These are phyloP conservation scores for Phengaris alcon DNA, from an alignment of 2,888 invertebrate species.

Conservation along the genomic window DNA sequence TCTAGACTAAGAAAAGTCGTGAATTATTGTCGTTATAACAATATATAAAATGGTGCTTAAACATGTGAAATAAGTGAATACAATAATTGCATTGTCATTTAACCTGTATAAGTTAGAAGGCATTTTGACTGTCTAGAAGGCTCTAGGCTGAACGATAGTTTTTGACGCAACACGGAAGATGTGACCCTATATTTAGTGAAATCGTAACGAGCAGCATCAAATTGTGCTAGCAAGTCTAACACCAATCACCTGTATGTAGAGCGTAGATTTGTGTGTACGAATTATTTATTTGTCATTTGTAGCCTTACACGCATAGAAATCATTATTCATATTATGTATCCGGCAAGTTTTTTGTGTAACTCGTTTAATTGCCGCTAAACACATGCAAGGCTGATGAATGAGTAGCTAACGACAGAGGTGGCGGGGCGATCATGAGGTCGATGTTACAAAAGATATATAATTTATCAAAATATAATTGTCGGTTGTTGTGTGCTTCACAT, in stretches of 20 bases:
- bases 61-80: not conserved
- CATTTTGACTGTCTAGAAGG: not conserved
- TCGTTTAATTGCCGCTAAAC: constrained; percentile 39
- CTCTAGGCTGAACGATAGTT: not conserved
- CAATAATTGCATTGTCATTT: not conserved
- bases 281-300: constrained; percentile 17
- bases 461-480: constrained; percentile 14
- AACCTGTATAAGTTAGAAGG: constrained; percentile 11
- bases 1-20: no score
- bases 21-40: no score
- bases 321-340: constrained; percentile 54
- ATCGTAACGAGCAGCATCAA: constrained; percentile 8
- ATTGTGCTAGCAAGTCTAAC: constrained; percentile 33
- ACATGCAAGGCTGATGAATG: constrained; percentile 16
- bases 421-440: not conserved
- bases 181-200: constrained; percentile 24
- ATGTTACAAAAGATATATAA: constrained; percentile 10
- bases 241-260: constrained; percentile 31
- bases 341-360: constrained; percentile 44
- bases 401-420: constrained; percentile 11
- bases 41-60: not conserved
- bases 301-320: constrained; percentile 52
- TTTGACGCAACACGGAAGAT: not conserved
- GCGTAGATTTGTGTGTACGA: constrained; percentile 31
- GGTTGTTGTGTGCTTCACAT: not conserved